Percentiles rank a stretch among this genome's conserved stretches.
These are phyloP conservation scores for Pipistrellus pygmaeus DNA, from an alignment of 2,797 vertebrate species.

Conservation along the genomic window DNA sequence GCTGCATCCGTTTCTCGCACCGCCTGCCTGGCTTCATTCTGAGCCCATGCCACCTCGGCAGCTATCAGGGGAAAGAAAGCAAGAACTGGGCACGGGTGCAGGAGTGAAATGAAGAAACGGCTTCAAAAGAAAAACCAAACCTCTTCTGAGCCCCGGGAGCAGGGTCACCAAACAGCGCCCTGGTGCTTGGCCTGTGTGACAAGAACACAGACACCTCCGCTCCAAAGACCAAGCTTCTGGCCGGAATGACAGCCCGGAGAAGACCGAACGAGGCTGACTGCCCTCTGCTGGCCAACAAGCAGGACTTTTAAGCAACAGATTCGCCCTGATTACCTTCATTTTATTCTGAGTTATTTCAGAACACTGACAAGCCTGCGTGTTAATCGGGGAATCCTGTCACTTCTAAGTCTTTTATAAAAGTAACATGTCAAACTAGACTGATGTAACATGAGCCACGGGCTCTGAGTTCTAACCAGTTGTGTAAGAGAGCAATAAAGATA, in stretches of 20 bases:
- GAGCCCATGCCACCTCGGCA: not conserved
- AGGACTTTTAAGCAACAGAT: slow-evolving; percentile 28
- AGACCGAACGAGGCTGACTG: not conserved
- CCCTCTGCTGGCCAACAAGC: slow-evolving; percentile 67
- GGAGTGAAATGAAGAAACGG: not conserved
- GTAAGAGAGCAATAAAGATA: not conserved
- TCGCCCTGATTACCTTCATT: not conserved
- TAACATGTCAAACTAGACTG: not conserved
- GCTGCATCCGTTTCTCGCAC: not conserved
- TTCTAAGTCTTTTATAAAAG: slow-evolving; percentile 24
- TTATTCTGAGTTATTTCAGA: slow-evolving; percentile 10
- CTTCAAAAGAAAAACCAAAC: slow-evolving; percentile 23
- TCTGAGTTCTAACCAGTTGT: slow-evolving; percentile 36
- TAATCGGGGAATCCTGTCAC: slow-evolving; percentile 9
- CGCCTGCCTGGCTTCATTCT: not conserved
- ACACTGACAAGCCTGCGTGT: not conserved
- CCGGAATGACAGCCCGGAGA: not conserved
- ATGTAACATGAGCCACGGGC: not conserved
- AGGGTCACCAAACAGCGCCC: slow-evolving; percentile 5
- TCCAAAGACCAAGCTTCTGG: slow-evolving; percentile 13
- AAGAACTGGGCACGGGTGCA: not conserved
- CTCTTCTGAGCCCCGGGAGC: not conserved
- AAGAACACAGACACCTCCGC: not conserved
- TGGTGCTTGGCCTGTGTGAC: not conserved
- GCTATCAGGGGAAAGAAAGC: not conserved